Conservation (phyloP, 2,888 invertebrate species). For the Meloe dianella region DNA sequence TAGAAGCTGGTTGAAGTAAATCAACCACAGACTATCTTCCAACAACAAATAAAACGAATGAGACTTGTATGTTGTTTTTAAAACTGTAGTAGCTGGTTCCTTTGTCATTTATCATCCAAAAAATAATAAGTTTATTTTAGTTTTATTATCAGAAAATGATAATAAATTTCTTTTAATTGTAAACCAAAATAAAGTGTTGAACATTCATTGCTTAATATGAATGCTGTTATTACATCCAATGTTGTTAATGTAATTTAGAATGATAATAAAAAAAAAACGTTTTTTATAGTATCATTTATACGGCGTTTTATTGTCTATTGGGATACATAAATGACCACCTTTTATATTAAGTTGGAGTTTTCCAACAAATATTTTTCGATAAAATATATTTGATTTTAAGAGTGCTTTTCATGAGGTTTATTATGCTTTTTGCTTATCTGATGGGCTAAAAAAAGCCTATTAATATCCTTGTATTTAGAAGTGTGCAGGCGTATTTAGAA, state of each 20-base stretch:
- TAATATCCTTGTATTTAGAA: too few species aligned
- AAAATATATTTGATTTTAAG: not conserved
- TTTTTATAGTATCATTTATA: not conserved
- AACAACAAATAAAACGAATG: constrained; percentile 18
- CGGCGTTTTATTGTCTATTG: not conserved
- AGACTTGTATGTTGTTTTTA: constrained; percentile 13
- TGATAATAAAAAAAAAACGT: not conserved
- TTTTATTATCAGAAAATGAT: not conserved
- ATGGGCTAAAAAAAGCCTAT: not conserved
- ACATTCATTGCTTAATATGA: not conserved
- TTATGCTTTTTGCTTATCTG: not conserved
- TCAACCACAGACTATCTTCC: constrained; percentile 15
- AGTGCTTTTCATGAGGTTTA: not conserved
- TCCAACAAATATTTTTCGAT: not conserved
- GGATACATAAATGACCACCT: not conserved
- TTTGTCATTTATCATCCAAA: too few species aligned
- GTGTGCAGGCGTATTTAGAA: too few species aligned
- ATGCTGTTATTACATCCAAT: not conserved
- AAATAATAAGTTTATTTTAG: too few species aligned
- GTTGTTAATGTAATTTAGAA: too few species aligned
- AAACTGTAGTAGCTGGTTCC: not conserved
- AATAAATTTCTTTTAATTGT: not conserved
- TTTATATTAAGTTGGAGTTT: not conserved
- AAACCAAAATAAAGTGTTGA: not conserved
- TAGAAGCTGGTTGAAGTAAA: constrained; percentile 21